phyloP scores from a whole-genome alignment of 2,797 vertebrate species.

The Myotis findleyi region DNA sequence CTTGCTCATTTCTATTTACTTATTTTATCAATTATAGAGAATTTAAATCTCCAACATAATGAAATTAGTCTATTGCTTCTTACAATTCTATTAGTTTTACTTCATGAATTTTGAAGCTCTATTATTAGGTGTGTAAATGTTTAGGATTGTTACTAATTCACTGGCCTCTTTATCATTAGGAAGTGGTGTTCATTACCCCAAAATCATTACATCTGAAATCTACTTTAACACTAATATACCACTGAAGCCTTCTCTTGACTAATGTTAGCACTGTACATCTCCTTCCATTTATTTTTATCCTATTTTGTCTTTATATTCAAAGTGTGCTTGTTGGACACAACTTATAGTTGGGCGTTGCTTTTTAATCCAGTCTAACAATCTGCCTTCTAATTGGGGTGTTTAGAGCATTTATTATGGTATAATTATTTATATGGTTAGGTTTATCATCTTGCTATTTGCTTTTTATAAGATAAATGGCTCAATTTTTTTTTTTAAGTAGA shows the following conservation, averaged over 20 bases:
- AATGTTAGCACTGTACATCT: not conserved
- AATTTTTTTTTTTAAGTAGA: not conserved
- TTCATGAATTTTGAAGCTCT: not conserved
- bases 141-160: slow-evolving; percentile 4
- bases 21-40: slow-evolving; percentile 4
- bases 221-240: not conserved
- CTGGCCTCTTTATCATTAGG: not conserved
- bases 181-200: not conserved
- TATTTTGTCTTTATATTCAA: not conserved
- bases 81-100: slow-evolving; percentile 28
- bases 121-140: not conserved
- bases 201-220: not conserved
- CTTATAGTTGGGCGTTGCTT: not conserved
- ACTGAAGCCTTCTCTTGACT: not conserved
- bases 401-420: not conserved
- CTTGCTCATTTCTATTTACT: not conserved
- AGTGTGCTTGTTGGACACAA: not conserved
- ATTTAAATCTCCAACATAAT: slow-evolving; percentile 21
- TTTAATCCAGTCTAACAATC: not conserved
- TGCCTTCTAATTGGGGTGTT: not conserved
- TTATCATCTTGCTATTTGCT: slow-evolving; percentile 1
- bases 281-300: slow-evolving; percentile 11
- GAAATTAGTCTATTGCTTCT: not conserved
- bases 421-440: not conserved
- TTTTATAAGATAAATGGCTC: not conserved